Evolutionary conservation across 2,113 vertebrate genomes (phyloP), one percentile per base, ranked within the genome.

Genomic region (Misgurnus anguillicaudatus): DNA sequence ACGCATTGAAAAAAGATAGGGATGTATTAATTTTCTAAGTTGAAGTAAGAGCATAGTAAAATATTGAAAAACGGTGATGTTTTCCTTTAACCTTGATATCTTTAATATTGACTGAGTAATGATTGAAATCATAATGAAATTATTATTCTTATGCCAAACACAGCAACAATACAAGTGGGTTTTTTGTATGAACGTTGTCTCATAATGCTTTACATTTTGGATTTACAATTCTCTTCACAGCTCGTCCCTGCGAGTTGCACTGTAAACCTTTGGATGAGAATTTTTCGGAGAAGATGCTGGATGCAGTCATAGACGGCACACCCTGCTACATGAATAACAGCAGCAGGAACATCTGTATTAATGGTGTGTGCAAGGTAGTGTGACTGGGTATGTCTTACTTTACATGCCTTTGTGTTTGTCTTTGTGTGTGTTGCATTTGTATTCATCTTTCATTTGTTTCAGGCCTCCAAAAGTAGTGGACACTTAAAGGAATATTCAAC

Each of bases 361-460:
- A 99, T 91, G 97, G 98, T 91, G 96, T 98, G 92, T 99, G 98
- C 96, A 98, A 99, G 98, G 97, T 99, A 98, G 86, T 88, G 90
- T 95, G 96, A 92, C 87, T 89, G 87, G 71, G 65, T 57, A 68
- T 81, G 75, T 75, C 64, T 61, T 42, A 39, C 61, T 53, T 73
- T 45, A 31, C 36, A 64, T 14, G 14, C 45, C 61, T 53, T 65
- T 63, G 10, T 76, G 60, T 31, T 53, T 48, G 53, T 57, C 53
- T 51, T 19, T 80, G 41, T 51, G 41, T 45, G 57, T 55, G 6
- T 69, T 64, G 13, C 1, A 13, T 10, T 10, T 36, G 48, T 55
- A 13, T 39, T 41, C n/a, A 14, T 14, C 16, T 31, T 36, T 21
- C 48, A 24, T 58, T 17, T 64, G 17, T 42, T 8, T 3, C 24